phyloP scores from a whole-genome alignment of 2,797 vertebrate genomes.

The Melanotaenia parkinsoni region DNA sequence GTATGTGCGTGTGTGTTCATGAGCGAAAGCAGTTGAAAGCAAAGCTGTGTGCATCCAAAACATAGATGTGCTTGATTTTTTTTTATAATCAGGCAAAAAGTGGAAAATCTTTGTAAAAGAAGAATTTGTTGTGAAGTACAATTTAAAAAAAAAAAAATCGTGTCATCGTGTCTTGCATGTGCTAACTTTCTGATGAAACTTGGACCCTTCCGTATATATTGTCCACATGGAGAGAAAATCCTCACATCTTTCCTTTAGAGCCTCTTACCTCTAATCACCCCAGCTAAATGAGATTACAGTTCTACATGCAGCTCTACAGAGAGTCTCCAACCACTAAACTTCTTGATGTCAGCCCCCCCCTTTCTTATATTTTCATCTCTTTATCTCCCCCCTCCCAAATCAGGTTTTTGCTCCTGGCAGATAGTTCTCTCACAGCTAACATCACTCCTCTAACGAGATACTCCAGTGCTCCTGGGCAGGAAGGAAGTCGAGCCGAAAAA shows the following conservation, averaged over 20 bases:
- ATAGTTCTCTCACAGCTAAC: slow-evolving; percentile 15
- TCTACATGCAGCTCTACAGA: slow-evolving; percentile 66
- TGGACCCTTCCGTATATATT: slow-evolving; percentile 58
- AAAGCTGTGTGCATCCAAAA: slow-evolving; percentile 18
- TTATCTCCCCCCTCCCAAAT: slow-evolving; percentile 21
- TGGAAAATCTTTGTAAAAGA: slow-evolving; percentile 5
- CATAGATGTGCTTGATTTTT: slow-evolving; percentile 20
- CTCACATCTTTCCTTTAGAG: slow-evolving; percentile 59
- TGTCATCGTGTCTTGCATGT: slow-evolving; percentile 39
- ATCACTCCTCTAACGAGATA: slow-evolving; percentile 74
- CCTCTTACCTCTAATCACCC: slow-evolving; percentile 70
- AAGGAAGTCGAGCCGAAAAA: slow-evolving; percentile 85
- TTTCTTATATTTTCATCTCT: slow-evolving; percentile 57
- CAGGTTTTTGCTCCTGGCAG: slow-evolving; percentile 81
- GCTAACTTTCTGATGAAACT: slow-evolving; percentile 75
- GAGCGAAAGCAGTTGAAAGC: slow-evolving; percentile 33
- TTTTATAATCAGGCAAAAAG: slow-evolving; percentile 28
- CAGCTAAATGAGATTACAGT: slow-evolving; percentile 64
- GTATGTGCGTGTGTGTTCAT: slow-evolving; percentile 11
- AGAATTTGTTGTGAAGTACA: slow-evolving; percentile 21
- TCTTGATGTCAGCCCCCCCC: slow-evolving; percentile 67
- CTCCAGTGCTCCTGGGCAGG: slow-evolving; percentile 83
- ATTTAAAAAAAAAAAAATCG: background rate
- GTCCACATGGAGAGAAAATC: slow-evolving; percentile 71
- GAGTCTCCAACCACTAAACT: slow-evolving; percentile 64